Conservation (phyloP, 2,113 vertebrate species). For the Cyanoliseus patagonus region DNA sequence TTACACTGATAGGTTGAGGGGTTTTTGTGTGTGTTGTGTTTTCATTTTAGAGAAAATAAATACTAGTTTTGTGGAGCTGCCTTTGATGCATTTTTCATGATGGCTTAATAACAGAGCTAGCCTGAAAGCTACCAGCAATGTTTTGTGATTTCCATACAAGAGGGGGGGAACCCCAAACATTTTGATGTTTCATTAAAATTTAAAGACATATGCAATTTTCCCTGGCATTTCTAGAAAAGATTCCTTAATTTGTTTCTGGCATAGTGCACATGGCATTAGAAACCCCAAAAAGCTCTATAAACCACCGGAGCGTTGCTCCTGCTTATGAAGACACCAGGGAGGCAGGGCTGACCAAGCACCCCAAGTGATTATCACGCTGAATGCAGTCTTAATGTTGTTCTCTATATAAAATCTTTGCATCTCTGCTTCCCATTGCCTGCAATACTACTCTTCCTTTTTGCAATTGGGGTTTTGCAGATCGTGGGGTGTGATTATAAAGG, state of each 20-base stretch:
- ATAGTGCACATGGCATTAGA: background rate
- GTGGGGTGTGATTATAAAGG: background rate
- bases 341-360: background rate
- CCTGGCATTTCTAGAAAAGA: background rate
- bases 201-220: constrained; percentile 37
- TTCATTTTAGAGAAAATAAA: constrained; percentile 51
- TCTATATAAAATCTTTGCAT: background rate
- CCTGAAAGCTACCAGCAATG: background rate
- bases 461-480: background rate
- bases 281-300: background rate
- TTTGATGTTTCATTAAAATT: constrained; percentile 60
- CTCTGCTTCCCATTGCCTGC: background rate
- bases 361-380: fast-evolving
- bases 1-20: background rate
- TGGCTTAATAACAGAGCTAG: constrained; percentile 33
- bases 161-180: background rate
- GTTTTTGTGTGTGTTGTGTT: background rate
- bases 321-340: background rate
- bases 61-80: constrained; percentile 47
- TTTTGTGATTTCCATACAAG: background rate
- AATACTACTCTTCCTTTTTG: background rate
- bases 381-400: background rate
- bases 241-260: background rate
- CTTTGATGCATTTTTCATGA: constrained; percentile 66
- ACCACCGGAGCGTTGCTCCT: background rate